Evolutionary conservation across 2,113 vertebrate genomes (phyloP), one percentile per base, ranked within the genome.

Genomic region (Cyrtonyx montezumae): DNA sequence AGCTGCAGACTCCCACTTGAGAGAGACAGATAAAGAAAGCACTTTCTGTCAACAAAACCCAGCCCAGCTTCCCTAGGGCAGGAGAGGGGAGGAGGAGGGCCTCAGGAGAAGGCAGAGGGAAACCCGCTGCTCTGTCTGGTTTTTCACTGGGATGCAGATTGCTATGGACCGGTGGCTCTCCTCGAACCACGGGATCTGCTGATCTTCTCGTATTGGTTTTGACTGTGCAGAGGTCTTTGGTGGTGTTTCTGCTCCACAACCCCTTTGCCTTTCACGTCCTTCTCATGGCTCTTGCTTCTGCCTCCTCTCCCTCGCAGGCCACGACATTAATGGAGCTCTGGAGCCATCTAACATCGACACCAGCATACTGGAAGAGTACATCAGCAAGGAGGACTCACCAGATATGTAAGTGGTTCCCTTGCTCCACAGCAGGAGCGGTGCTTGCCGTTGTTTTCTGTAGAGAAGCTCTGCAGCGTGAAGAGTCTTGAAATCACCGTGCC

Each of bases 331-430:
- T 95, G 99, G 99, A 81, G 99, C 99, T 96, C 98, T 99, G 98
- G 99, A 99, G 93, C 98, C 99, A 79, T 98, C 98, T 69, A 99
- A 99, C 98, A 99, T 99, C 7, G 99, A 99, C 98, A 99, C 99
- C 65, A 99, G 99, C 98, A 99, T 99, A 96, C 98, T 99, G 98
- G 99, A 99, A 97, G 99, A 99, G 95, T 99, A 99, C 97, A 99
- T 99, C 97, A 99, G 98, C 98, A 99, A 99, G 97, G 99, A 99
- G 94, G 99, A 99, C 94, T 99, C 99, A 58, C 97, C 99, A 11
- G 99, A 99, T 95, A 99, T 99, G 99, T 99, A 96, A 99, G 99
- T 98, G 65, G 40, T 55, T 51, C 62, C 81, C 48, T 46, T 16
- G 36, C 62, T 69, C 43, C 0, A 1, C 67, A 46, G 37, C 22